Percentiles rank a stretch among this genome's conserved stretches.
Conservation (phyloP, 2,113 vertebrate genomes). For the Leucosticte australis region DNA sequence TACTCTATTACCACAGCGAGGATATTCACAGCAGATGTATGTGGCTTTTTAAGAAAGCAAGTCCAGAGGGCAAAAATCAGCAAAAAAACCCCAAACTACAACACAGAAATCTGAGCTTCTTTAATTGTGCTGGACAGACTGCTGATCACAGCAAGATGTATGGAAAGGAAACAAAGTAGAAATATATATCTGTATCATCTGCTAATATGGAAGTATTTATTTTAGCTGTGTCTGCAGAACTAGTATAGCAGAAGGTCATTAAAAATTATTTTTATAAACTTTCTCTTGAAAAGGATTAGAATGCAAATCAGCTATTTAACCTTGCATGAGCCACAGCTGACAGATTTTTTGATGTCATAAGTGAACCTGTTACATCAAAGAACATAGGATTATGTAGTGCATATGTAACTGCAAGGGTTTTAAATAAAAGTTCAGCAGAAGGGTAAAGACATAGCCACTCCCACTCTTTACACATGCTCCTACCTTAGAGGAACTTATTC, state of each 20-base stretch:
- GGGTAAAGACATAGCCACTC: background rate
- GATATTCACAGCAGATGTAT: background rate
- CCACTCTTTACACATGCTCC: background rate
- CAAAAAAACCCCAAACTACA: background rate
- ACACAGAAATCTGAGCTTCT: background rate
- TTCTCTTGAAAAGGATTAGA: slow-evolving; percentile 25
- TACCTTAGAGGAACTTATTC: background rate
- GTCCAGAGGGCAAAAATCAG: background rate
- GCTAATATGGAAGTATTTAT: slow-evolving; percentile 36
- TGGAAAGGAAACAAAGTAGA: background rate
- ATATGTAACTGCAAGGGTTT: background rate
- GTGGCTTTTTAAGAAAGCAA: background rate
- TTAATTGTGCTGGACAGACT: background rate
- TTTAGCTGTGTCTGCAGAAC: slow-evolving; percentile 8
- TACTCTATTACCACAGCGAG: background rate
- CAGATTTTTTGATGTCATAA: background rate
- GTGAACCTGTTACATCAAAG: background rate
- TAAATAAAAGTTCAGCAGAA: background rate
- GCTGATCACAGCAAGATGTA: background rate
- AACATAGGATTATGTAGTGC: background rate
- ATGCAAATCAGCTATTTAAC: slow-evolving; percentile 19
- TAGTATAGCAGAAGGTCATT: slow-evolving; percentile 8
- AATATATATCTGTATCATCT: background rate
- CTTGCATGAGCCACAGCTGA: background rate
- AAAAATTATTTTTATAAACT: slow-evolving; percentile 36